Evolutionary conservation across 2,113 vertebrate genomes (phyloP).

Genomic region (Sapajus apella): DNA sequence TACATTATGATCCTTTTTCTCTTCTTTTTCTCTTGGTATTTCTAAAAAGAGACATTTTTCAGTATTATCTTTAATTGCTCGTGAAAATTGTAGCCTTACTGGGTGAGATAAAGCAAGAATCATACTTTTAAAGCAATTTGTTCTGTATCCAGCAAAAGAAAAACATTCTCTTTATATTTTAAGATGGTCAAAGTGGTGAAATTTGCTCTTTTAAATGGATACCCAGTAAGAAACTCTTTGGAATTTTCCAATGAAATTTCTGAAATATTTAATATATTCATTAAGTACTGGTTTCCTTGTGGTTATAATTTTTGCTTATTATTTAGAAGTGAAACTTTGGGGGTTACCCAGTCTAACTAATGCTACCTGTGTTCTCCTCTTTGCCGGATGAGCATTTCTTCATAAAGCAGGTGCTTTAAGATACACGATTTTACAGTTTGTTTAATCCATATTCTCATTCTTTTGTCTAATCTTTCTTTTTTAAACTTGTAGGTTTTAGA

Average conservation of each 20-base stretch:
- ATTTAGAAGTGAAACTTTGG: conserved; percentile 65
- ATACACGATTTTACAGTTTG: background rate
- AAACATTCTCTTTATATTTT: conserved; percentile 74
- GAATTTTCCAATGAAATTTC: conserved; percentile 77
- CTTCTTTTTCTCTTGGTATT: background rate
- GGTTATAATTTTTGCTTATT: conserved; percentile 36
- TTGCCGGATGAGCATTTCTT: conserved; percentile 34
- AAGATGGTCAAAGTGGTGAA: conserved; percentile 75
- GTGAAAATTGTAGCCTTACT: background rate
- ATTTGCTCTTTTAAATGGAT: conserved; percentile 79
- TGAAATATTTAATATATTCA: conserved; percentile 72
- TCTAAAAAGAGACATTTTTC: conserved; percentile 13
- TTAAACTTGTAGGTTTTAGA: background rate
- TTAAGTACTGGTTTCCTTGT: conserved; percentile 74
- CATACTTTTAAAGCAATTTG: conserved; percentile 25
- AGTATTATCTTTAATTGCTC: background rate
- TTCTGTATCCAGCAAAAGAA: conserved; percentile 40
- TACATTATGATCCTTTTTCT: background rate
- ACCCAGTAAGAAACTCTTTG: conserved; percentile 60
- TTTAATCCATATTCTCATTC: background rate
- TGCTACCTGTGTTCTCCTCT: background rate
- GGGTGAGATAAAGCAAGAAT: background rate
- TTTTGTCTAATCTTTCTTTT: background rate
- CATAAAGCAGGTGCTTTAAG: background rate
- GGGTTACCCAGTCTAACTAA: conserved; percentile 1